These are phyloP conservation scores for Aplodontia rufa DNA, from an alignment of 2,113 vertebrate species.

Conservation along the genomic window DNA sequence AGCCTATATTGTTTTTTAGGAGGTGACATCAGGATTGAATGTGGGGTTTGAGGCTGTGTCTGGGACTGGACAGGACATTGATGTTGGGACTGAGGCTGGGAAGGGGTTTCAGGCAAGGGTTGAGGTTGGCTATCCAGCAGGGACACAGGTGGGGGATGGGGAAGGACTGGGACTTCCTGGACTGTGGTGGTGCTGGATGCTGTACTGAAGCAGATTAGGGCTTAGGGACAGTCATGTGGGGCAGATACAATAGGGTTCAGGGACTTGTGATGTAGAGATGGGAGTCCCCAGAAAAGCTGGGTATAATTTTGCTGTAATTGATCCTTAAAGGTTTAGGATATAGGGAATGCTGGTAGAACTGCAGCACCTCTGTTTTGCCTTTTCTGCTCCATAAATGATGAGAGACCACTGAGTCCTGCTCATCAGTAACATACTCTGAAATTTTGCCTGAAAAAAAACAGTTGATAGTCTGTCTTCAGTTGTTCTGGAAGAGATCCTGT, in stretches of 20 bases:
- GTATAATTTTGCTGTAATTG: background rate
- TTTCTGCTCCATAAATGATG: background rate
- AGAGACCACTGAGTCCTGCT: background rate
- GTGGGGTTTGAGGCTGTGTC: background rate
- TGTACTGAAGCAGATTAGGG: background rate
- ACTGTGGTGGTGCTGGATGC: background rate
- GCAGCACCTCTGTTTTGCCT: background rate
- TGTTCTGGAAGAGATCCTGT: background rate
- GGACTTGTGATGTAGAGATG: background rate
- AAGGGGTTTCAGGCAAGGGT: background rate
- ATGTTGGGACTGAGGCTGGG: background rate
- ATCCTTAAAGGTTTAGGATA: rapidly evolving
- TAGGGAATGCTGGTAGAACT: rapidly evolving
- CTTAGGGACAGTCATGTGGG: background rate
- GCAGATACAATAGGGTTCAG: background rate
- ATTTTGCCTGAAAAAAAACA: background rate
- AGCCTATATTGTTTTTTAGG: background rate
- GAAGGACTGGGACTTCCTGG: background rate
- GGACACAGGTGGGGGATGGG: rapidly evolving
- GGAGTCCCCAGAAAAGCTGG: background rate
- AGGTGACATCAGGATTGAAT: background rate
- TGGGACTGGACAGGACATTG: background rate
- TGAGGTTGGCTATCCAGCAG: background rate
- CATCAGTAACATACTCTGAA: background rate
- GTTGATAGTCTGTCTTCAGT: too few species aligned